Conservation (phyloP, 2,888 invertebrate genomes). For the Patella ulyssiponensis region DNA sequence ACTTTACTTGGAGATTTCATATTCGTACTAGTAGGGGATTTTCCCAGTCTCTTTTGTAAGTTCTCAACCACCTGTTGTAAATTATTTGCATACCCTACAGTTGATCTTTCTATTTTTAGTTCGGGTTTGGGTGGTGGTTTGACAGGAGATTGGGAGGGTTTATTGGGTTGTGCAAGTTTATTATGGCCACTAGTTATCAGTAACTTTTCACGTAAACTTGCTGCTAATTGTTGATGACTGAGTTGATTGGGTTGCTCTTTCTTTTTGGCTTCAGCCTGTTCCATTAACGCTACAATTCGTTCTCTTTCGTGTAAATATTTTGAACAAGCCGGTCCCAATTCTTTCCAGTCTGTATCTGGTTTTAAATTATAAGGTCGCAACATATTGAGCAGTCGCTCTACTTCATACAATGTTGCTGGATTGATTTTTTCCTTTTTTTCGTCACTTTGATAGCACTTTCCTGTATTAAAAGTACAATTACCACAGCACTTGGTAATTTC, state of each 20-base stretch:
- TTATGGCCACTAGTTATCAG: background rate
- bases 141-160: background rate
- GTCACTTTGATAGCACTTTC: constrained; percentile 29
- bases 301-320: constrained; percentile 44
- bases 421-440: constrained; percentile 43
- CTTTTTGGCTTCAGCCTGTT: background rate
- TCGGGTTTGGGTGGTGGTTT: background rate
- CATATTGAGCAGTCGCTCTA: constrained; percentile 57
- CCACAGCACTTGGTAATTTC: constrained; percentile 39
- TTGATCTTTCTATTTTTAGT: background rate
- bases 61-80: background rate
- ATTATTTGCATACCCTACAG: background rate
- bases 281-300: constrained; percentile 8
- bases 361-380: constrained; percentile 59
- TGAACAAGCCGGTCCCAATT: constrained; percentile 53
- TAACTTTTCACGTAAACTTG: constrained; percentile 2
- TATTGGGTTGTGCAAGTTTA: background rate
- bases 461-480: constrained; percentile 28
- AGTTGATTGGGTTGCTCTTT: background rate
- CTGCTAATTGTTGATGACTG: background rate
- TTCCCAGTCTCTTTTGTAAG: background rate
- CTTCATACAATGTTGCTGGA: constrained; percentile 61
- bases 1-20: background rate
- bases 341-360: constrained; percentile 52
- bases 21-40: background rate